Evolutionary conservation across 2,888 invertebrate species (phyloP).

Genomic region (Epiblema foenella): DNA sequence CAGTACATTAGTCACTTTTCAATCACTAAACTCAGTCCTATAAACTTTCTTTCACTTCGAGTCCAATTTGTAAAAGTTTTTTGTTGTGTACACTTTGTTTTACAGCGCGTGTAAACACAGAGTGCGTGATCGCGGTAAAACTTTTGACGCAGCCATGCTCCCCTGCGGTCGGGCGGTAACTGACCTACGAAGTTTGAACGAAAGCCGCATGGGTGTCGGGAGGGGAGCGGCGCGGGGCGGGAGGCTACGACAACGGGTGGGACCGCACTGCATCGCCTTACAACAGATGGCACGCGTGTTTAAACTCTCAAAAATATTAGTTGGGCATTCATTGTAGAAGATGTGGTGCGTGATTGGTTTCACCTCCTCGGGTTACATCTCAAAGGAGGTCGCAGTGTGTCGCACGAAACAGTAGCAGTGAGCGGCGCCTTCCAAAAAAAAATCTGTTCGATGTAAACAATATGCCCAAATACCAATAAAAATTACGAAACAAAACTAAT

Average conservation of each 20-base stretch:
- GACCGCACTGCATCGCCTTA: conserved; percentile 79
- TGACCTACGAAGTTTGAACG: conserved; percentile 86
- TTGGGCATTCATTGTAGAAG: conserved; percentile 76
- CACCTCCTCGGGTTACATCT: conserved; percentile 77
- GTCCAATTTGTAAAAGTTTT: conserved; percentile 67
- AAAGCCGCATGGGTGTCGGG: conserved; percentile 81
- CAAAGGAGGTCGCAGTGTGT: conserved; percentile 76
- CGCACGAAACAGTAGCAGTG: conserved; percentile 61
- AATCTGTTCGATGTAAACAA: conserved; percentile 15
- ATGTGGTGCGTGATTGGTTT: conserved; percentile 79
- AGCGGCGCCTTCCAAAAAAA: conserved; percentile 44
- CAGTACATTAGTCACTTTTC: conserved; percentile 78
- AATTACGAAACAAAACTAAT: not conserved
- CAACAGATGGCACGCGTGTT: conserved; percentile 85
- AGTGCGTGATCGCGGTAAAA: conserved; percentile 79
- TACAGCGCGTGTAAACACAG: conserved; percentile 81
- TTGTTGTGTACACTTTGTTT: conserved; percentile 70
- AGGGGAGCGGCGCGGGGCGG: conserved; percentile 66
- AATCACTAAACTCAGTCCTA: conserved; percentile 64
- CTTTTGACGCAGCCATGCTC: conserved; percentile 84
- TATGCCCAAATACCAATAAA: not conserved
- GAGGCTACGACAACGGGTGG: conserved; percentile 73
- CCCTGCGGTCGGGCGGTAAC: conserved; percentile 85
- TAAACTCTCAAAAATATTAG: conserved; percentile 77
- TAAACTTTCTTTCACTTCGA: conserved; percentile 70